Evolutionary conservation across 2,797 vertebrate genomes (phyloP).

Genomic region (Remorina albescens): DNA sequence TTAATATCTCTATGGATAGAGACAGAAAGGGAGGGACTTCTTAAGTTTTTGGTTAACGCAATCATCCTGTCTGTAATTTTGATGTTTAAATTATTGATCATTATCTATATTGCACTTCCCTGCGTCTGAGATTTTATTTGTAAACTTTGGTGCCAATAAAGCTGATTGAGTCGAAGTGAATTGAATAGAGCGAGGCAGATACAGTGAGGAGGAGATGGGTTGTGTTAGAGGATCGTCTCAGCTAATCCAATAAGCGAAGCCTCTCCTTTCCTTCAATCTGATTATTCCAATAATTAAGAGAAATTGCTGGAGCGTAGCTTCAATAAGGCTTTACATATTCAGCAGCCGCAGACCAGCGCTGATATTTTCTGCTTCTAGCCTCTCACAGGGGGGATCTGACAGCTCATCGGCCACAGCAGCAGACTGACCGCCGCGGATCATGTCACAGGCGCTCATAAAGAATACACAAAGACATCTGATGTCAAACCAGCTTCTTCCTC

Average conservation of each 20-base stretch:
- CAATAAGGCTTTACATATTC: constrained; percentile 79
- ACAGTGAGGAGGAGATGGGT: constrained; percentile 45
- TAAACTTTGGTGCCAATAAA: constrained; percentile 49
- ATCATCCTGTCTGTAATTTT: constrained; percentile 20
- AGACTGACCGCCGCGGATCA: not conserved
- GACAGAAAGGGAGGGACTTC: no score
- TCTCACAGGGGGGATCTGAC: constrained; percentile 21
- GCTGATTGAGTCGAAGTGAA: constrained; percentile 56
- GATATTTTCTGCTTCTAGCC: constrained; percentile 26
- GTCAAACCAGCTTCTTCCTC: not conserved
- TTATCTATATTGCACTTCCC: constrained; percentile 42
- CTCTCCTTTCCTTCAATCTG: constrained; percentile 75
- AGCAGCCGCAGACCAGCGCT: constrained; percentile 42
- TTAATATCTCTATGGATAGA: not conserved
- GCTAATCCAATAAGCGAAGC: constrained; percentile 79
- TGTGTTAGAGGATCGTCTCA: constrained; percentile 59
- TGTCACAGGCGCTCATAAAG: rapidly evolving
- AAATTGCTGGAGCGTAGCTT: constrained; percentile 74
- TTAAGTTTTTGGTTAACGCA: not conserved
- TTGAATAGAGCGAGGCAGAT: constrained; percentile 42
- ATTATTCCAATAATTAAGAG: constrained; percentile 84
- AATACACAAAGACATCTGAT: not conserved
- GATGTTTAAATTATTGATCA: constrained; percentile 50
- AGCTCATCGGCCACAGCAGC: constrained; percentile 16
- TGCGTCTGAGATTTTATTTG: constrained; percentile 40